Percentiles rank a stretch among this genome's conserved stretches.
Conservation (phyloP, 2,797 vertebrate genomes). For the Pseudomugil gertrudae region DNA sequence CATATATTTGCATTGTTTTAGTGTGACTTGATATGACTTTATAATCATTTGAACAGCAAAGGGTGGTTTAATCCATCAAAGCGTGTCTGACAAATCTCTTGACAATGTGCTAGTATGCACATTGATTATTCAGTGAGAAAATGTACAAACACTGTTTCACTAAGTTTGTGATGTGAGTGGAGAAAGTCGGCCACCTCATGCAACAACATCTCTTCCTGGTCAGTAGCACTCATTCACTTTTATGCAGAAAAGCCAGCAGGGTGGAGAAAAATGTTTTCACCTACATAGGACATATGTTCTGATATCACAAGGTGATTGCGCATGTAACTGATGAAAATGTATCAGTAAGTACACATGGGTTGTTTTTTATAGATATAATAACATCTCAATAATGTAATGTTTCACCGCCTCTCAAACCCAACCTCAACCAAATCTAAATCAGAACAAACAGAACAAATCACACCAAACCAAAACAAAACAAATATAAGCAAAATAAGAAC, state of each 20-base stretch:
- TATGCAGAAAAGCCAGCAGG: conserved; percentile 10
- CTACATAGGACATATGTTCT: conserved; percentile 26
- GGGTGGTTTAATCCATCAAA: conserved; percentile 4
- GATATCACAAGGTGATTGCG: conserved; percentile 30
- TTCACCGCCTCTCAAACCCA: background rate
- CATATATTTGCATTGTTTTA: conserved; percentile 3
- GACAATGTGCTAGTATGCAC: background rate
- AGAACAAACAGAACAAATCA: background rate
- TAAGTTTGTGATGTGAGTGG: conserved; percentile 29
- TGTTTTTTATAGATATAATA: background rate
- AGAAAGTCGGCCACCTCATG: conserved; percentile 35
- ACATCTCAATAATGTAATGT: background rate
- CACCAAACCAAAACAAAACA: background rate
- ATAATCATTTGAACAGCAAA: conserved; percentile 19
- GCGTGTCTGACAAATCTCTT: background rate
- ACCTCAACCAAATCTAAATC: background rate
- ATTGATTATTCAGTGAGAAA: conserved; percentile 6
- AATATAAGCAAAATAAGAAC: background rate
- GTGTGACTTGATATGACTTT: conserved; percentile 14
- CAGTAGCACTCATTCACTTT: conserved; percentile 33
- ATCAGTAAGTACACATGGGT: background rate
- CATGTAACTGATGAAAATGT: background rate
- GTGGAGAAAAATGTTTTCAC: conserved; percentile 22
- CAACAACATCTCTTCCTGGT: no score
- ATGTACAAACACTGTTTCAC: conserved; percentile 23